These are phyloP conservation scores for Sylvilagus bachmani DNA, from an alignment of 2,113 vertebrate genomes.

Conservation along the genomic window DNA sequence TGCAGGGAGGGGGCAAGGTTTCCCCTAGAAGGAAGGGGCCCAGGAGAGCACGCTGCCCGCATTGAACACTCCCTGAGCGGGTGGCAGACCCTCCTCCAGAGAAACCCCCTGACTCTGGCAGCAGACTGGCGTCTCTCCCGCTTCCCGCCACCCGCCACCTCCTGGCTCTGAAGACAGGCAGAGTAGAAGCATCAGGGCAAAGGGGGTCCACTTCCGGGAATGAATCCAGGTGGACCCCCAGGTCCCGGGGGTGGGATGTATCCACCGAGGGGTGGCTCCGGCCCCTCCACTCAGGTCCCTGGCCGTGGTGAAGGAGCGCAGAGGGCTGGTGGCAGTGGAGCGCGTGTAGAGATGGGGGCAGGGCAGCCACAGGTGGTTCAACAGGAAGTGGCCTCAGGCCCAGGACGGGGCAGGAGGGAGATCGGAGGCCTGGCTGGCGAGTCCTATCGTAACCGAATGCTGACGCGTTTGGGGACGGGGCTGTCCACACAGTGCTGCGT, in stretches of 20 bases:
- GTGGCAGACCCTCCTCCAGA: not conserved
- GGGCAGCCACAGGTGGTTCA: rapidly evolving
- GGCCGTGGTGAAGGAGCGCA: not conserved
- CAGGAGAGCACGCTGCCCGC: not conserved
- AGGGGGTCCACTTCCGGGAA: not conserved
- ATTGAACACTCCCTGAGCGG: not conserved
- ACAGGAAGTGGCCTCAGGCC: not conserved
- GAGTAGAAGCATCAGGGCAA: not conserved
- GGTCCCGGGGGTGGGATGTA: not conserved
- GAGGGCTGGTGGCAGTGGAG: not conserved
- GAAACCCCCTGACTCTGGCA: not conserved
- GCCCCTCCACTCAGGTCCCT: not conserved
- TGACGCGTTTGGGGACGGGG: not conserved
- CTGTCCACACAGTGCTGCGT: not conserved
- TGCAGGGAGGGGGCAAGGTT: not conserved
- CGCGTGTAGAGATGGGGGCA: not conserved
- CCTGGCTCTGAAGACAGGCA: not conserved
- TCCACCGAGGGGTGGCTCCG: not conserved
- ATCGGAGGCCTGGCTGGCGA: rapidly evolving
- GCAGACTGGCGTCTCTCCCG: not conserved
- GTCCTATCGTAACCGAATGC: rapidly evolving
- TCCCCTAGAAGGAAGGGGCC: not conserved
- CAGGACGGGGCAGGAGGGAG: too few relatives aligned
- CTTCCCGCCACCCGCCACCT: not conserved
- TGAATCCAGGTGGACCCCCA: not conserved